phyloP scores from a whole-genome alignment of 2,888 invertebrate genomes.

The Endotricha flammealis region DNA sequence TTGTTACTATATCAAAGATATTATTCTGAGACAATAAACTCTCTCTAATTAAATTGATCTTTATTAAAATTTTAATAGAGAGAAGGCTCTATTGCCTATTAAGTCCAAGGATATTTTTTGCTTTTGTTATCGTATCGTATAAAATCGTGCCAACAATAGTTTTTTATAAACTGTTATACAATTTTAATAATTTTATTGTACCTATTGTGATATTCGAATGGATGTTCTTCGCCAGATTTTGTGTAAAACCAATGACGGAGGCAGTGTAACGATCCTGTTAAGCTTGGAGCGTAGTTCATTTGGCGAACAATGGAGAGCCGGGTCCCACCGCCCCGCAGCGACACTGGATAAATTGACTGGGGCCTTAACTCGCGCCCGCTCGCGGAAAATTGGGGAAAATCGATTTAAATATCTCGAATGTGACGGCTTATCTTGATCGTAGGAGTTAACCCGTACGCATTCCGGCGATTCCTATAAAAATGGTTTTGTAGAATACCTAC shows the following conservation, averaged over 20 bases:
- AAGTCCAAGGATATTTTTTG: too few relatives aligned
- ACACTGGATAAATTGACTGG: slow-evolving; percentile 72
- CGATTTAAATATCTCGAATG: slow-evolving; percentile 77
- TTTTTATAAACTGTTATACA: too few relatives aligned
- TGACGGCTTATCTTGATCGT: slow-evolving; percentile 69
- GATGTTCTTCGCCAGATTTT: slow-evolving; percentile 25
- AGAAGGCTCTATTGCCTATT: too few relatives aligned
- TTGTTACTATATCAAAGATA: too few relatives aligned
- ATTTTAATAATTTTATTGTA: too few relatives aligned
- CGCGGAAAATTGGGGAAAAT: slow-evolving; percentile 76
- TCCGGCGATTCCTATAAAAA: slow-evolving; percentile 27
- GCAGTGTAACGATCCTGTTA: slow-evolving; percentile 60
- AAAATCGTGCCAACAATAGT: too few relatives aligned
- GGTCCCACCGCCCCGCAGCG: slow-evolving; percentile 56
- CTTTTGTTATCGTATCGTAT: too few relatives aligned
- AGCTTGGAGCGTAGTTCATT: slow-evolving; percentile 67
- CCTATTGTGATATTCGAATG: slow-evolving; percentile 17
- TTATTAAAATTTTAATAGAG: too few relatives aligned
- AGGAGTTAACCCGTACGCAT: slow-evolving; percentile 44
- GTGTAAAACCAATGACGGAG: slow-evolving; percentile 47
- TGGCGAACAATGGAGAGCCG: slow-evolving; percentile 67
- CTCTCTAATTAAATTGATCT: too few relatives aligned
- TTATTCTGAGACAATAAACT: too few relatives aligned
- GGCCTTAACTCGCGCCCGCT: slow-evolving; percentile 63
- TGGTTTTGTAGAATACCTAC: slow-evolving; percentile 1